Evolutionary conservation across 2,113 vertebrate species (phyloP), one percentile per base, ranked within the genome.

Genomic region (Phaetusa simplex): DNA sequence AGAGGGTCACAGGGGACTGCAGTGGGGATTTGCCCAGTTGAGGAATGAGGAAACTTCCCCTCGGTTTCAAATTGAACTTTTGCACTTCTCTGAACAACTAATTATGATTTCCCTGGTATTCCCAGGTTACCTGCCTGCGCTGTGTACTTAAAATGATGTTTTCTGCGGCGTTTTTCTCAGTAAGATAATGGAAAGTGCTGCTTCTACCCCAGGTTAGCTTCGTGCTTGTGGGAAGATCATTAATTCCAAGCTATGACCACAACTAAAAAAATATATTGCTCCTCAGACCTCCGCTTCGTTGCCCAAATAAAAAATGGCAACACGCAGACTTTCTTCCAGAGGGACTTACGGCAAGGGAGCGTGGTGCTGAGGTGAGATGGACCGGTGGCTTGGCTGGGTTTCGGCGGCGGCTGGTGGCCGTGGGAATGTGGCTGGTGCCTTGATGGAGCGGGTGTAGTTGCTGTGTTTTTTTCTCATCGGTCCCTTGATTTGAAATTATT

Each of bases 251-350:
- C 76, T 92, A 70, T 87, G 93, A 86, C 77, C 73, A 47, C 73
- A 92, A 43, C 43, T 93, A 71, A 94, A 91, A 95, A 95, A 76
- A 86, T 86, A 83, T 74, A 92, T 88, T 78, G 82, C 72, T 94
- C 64, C 58, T 91, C 45, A 93, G 82, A 90, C 61, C 64, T 93
- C 38, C 2, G 22, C 52, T 92, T 92, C 36, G 21, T 49, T 82
- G 69, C 65, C 67, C 47, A 49, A 79, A 82, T 73, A 24, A 72
- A 83, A 88, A 67, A 69, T 34, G 70, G 84, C 88, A 90, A 32
- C 12, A 11, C 55, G 65, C 29, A 79, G 84, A 45, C 34, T 7
- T 56, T 74, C 40, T 85, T 90, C 56, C 55, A 84, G 88, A 61
- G 45, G 81, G 55, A 30, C 24, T 65, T 67, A 17, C 0, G 32